Evolutionary conservation across 2,888 invertebrate genomes (phyloP).

Genomic region (Yponomeuta evonymella): DNA sequence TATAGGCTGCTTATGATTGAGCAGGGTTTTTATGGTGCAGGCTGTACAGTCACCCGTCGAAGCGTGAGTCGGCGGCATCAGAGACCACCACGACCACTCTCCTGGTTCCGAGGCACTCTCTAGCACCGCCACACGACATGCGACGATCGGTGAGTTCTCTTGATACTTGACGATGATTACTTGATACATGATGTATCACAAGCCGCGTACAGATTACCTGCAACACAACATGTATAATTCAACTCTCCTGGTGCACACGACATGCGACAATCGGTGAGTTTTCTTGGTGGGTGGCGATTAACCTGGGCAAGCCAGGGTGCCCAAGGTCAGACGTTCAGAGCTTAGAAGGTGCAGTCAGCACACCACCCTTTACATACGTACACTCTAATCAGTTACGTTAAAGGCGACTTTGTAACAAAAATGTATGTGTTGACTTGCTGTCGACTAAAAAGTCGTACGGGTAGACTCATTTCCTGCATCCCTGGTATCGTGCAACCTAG

Average conservation of each 20-base stretch:
- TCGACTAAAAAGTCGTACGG: too few relatives aligned
- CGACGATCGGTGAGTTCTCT: conserved; percentile 55
- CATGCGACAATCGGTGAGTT: conserved; percentile 59
- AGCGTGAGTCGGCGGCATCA: conserved; percentile 86
- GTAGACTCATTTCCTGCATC: too few relatives aligned
- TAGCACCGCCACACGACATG: conserved; percentile 57
- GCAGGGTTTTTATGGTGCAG: conserved; percentile 47
- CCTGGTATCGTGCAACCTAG: too few relatives aligned
- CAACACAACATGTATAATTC: too few relatives aligned
- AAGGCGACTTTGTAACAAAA: too few relatives aligned
- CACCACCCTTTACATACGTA: too few relatives aligned
- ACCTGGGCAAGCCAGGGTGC: not conserved
- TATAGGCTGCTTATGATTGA: not conserved
- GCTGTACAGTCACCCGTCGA: conserved; percentile 84
- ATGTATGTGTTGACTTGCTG: too few relatives aligned
- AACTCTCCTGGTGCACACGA: conserved; percentile 77
- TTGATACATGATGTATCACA: too few relatives aligned
- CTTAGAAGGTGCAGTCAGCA: too few relatives aligned
- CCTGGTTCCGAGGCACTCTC: conserved; percentile 68
- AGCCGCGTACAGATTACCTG: too few relatives aligned
- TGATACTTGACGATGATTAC: not conserved
- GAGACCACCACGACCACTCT: conserved; percentile 88
- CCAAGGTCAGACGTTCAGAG: too few relatives aligned
- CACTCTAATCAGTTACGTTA: too few relatives aligned
- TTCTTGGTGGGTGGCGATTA: not conserved